Evolutionary conservation across 2,888 invertebrate species (phyloP), one percentile per base, ranked within the genome.

Genomic region (Scelioninae gen. 2): DNA sequence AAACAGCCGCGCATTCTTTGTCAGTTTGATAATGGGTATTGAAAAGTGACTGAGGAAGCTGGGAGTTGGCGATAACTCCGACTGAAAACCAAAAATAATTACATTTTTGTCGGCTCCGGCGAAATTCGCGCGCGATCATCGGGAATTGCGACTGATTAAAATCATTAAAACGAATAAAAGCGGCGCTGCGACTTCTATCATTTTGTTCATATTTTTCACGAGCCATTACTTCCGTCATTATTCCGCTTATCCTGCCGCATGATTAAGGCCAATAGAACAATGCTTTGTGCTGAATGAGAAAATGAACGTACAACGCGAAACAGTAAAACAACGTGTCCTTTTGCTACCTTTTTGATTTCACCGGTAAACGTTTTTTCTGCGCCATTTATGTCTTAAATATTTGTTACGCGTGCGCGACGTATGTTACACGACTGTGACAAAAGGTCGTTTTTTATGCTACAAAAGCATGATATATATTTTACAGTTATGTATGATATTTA

Each of bases 221-320:
- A 50, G 16, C 61, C 31, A 50, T 55, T 58, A 58, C 43, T n/a
- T 16, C 35, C 35, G 45, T 19, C 33, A 58, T 52, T 63, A 35
- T 52, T 63, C 31, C 41, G 13, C 19, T 19, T 63, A 50, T 39
- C 41, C 28, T 50, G 61, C 41, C 48, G 46, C 39, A 28, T 52
- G 43, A 67, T 67, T 67, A 67, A 67, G 50, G 58, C 41, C 33
- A 46, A 58, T 67, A 52, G 55, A 67, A 57, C 50, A 67, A 67
- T 50, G 58, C 37, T 67, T 57, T 37, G 41, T 33, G 52, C 6
- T 18, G 35, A 22, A 43, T 52, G 52, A 50, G 31, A 31, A 61
- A 41, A 35, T 18, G 50, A 50, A 50, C 57, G 11, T 33, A 33
- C 43, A 28, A 46, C 35, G n/a, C 50, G 19, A 33, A 16, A 25